Base-by-base conservation (phyloP, 2,113 vertebrate genomes). In the Eubucco bourcierii region DNA sequence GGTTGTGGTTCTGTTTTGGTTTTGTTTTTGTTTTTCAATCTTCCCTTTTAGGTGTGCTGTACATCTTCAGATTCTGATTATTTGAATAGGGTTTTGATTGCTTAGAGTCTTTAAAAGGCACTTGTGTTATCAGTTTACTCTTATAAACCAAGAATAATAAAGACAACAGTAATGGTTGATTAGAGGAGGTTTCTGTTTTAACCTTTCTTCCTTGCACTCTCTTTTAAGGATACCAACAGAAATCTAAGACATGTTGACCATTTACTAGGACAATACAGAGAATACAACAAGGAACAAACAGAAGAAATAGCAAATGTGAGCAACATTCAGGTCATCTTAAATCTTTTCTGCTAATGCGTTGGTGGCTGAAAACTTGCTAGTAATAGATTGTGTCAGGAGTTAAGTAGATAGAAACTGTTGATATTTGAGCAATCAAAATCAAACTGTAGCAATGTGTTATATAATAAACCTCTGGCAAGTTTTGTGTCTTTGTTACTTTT, bases 251-350 rank as follows among this genome's bases (percentile, higher is more conserved):
- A 98, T 77, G 98, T 99, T 56, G 99, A 99, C 96, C 97, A 95
- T 91, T 98, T 99, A 98, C 96, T 99, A 93, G 99, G 98, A 77
- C 98, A 98, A 59, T 99, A 99, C 97, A 98, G 98, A 87, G 98
- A 98, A 19, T 98, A 98, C 74, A 98, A 98, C 90, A 97, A 97
- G 33, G 98, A 98, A 50, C 98, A 99, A 95, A 98, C 98, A 4
- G 98, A 98, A 94, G 97, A 98, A 78, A 98, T 99, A 97, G 96
- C 98, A 91, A 97, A 98, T 34, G 99, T 99, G 81, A 98, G 98
- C 83, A 93, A 29, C 17, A 90, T 90, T 87, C 52, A 56, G 19
- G 88, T 74, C 89, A 20, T 90, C 46, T 52, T 84, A 63, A 70
- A 25, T 74, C 7, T 94, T 88, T 86, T 77, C 24, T 24, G 15